Conservation (phyloP, 2,888 invertebrate species). For the Melanotus villosus region DNA sequence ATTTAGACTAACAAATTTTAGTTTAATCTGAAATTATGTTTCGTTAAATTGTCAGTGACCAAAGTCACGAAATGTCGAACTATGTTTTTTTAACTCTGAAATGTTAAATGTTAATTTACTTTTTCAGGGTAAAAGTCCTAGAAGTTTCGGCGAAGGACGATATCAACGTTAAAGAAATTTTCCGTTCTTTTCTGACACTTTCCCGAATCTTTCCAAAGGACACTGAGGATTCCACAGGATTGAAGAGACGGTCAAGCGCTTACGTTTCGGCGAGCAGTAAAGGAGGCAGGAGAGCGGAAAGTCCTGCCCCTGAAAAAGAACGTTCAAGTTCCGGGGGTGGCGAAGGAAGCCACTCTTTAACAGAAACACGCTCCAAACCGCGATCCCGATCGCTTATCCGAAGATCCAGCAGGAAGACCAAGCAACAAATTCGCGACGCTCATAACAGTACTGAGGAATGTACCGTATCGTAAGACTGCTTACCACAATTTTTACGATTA, state of each 20-base stretch:
- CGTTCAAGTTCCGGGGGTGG: constrained; percentile 56
- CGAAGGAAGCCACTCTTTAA: constrained; percentile 53
- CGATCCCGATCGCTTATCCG: constrained; percentile 78
- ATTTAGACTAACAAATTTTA: too few relatives aligned
- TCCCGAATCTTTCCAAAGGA: constrained; percentile 80
- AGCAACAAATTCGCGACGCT: constrained; percentile 82
- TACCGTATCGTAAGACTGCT: constrained; percentile 75
- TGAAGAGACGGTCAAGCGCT: constrained; percentile 83
- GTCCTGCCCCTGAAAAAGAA: constrained; percentile 65
- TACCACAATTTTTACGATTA: constrained; percentile 4
- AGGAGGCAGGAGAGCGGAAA: constrained; percentile 65
- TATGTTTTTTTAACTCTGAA: too few relatives aligned
- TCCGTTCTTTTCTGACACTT: constrained; percentile 83
- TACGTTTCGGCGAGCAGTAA: constrained; percentile 74
- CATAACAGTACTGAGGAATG: constrained; percentile 77
- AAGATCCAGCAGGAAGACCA: constrained; percentile 83
- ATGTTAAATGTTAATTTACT: too few relatives aligned
- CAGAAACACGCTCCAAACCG: constrained; percentile 62
- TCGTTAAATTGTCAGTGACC: too few relatives aligned
- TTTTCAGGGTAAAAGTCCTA: constrained; percentile 78
- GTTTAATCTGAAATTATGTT: too few relatives aligned
- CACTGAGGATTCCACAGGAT: constrained; percentile 72
- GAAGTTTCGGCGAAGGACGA: constrained; percentile 87
- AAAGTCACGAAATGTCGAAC: too few relatives aligned
- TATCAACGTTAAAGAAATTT: constrained; percentile 84